Percentiles rank a stretch among this genome's conserved stretches.
These are phyloP conservation scores for Rhinichthys osculus DNA, from an alignment of 2,797 vertebrate genomes.

Conservation along the genomic window DNA sequence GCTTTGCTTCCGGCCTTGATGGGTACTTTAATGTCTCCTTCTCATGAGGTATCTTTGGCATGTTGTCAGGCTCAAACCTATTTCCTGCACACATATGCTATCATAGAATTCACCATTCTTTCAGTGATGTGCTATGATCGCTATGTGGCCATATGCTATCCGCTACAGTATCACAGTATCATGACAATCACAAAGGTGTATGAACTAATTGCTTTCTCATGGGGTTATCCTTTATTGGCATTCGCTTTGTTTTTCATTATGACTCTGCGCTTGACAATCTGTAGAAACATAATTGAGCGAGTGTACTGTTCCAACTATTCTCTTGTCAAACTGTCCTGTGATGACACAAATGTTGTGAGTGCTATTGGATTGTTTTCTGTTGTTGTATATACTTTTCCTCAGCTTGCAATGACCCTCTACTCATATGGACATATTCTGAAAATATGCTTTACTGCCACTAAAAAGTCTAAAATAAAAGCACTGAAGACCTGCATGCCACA, in stretches of 20 bases:
- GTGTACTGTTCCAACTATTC: constrained; percentile 62
- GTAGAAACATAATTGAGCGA: constrained; percentile 50
- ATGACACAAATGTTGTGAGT: constrained; percentile 47
- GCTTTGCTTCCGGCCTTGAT: constrained; percentile 56
- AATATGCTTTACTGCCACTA: constrained; percentile 55
- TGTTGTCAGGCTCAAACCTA: constrained; percentile 56
- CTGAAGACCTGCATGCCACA: constrained; percentile 63
- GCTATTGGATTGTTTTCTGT: constrained; percentile 47
- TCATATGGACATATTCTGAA: constrained; percentile 59
- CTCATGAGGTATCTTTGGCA: constrained; percentile 53
- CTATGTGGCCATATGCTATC: constrained; percentile 61
- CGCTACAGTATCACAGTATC: constrained; percentile 57
- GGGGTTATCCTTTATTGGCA: constrained; percentile 53
- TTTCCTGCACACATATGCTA: constrained; percentile 59
- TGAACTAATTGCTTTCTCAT: constrained; percentile 50
- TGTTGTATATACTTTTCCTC: constrained; percentile 40
- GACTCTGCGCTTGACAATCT: constrained; percentile 58
- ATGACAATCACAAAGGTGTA: constrained; percentile 54
- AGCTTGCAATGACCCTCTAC: constrained; percentile 55
- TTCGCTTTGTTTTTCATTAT: constrained; percentile 49
- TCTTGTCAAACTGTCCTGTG: constrained; percentile 60
- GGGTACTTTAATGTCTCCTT: constrained; percentile 35
- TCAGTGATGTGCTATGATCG: constrained; percentile 64
- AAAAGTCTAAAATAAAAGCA: constrained; percentile 56
- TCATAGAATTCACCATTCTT: constrained; percentile 58